Percentiles rank a stretch among this genome's conserved stretches.
Evolutionary conservation across 2,113 vertebrate species (phyloP).

Genomic region (Lepisosteus oculatus): DNA sequence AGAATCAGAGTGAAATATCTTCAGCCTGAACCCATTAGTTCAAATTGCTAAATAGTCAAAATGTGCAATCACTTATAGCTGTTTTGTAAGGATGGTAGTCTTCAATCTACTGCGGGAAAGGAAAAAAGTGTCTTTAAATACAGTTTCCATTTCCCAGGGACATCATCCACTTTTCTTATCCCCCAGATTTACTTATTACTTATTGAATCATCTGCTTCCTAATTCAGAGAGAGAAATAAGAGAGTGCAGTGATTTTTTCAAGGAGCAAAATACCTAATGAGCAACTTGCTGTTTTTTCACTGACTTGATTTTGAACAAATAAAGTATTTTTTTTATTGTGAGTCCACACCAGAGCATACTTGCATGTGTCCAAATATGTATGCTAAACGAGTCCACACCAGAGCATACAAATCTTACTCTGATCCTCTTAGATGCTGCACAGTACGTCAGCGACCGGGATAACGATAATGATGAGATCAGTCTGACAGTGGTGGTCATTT

Average conservation of each 20-base stretch:
- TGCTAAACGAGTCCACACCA: too few species aligned
- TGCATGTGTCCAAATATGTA: too few species aligned
- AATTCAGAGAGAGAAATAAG: conserved; percentile 1
- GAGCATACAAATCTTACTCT: too few species aligned
- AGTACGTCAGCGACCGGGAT: too few species aligned
- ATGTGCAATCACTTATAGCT: conserved; percentile 65
- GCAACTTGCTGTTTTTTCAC: too few species aligned
- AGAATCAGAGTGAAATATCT: conserved; percentile 39
- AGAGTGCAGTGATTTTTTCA: neutral
- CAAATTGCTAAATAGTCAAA: conserved; percentile 67
- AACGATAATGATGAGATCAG: too few species aligned
- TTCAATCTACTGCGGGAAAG: conserved; percentile 56
- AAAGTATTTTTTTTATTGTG: too few species aligned
- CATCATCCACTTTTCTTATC: conserved; percentile 9
- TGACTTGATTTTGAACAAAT: too few species aligned
- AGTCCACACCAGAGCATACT: too few species aligned
- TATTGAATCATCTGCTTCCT: conserved; percentile 1
- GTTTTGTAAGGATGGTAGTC: conserved; percentile 61
- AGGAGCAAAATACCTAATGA: too few species aligned
- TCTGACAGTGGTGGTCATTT: too few species aligned
- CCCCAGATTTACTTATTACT: conserved; percentile 26
- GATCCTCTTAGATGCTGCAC: too few species aligned
- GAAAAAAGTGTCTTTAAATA: conserved; percentile 24
- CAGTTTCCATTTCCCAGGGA: conserved; percentile 29
- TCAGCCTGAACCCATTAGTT: conserved; percentile 67